phyloP scores from a whole-genome alignment of 2,113 vertebrate genomes.

The Amblyopsis rosae region DNA sequence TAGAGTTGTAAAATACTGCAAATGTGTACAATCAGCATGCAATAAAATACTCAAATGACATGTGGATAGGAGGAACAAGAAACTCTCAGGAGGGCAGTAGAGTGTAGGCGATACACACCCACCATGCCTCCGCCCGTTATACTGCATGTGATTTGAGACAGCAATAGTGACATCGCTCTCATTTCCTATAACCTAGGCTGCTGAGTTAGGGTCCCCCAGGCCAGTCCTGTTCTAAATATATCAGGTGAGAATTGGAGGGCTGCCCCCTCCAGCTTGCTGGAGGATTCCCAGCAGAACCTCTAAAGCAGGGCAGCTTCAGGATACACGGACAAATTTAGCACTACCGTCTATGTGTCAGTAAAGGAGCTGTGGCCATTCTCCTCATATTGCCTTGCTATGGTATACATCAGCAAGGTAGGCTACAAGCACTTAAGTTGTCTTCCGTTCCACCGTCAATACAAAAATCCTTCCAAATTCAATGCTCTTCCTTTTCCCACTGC shows the following conservation, averaged over 20 bases:
- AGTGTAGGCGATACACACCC: slow-evolving; percentile 40
- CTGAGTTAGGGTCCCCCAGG: slow-evolving; percentile 69
- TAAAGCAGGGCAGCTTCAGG: slow-evolving; percentile 50
- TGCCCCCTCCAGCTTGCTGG: slow-evolving; percentile 57
- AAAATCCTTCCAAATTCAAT: background rate
- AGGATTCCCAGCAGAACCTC: slow-evolving; percentile 63
- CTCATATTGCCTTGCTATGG: slow-evolving; percentile 26
- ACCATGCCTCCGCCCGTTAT: slow-evolving; percentile 43
- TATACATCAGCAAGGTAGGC: background rate
- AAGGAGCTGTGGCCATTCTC: slow-evolving; percentile 38
- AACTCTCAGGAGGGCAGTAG: slow-evolving; percentile 12
- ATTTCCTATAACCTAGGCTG: slow-evolving; percentile 40
- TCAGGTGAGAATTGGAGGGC: slow-evolving; percentile 56
- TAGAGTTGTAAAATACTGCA: background rate
- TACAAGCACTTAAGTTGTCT: background rate
- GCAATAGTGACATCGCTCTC: slow-evolving; percentile 30
- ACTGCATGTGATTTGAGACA: slow-evolving; percentile 35
- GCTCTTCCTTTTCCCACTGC: background rate
- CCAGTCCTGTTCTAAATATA: slow-evolving; percentile 70
- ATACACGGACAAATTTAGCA: slow-evolving; percentile 66
- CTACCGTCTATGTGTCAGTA: slow-evolving; percentile 38
- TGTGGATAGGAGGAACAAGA: background rate
- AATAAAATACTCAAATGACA: background rate
- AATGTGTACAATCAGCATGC: background rate
- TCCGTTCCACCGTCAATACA: background rate